These are phyloP conservation scores for Heliconius melpomene DNA, from an alignment of 1,140 invertebrate species.

Conservation along the genomic window DNA sequence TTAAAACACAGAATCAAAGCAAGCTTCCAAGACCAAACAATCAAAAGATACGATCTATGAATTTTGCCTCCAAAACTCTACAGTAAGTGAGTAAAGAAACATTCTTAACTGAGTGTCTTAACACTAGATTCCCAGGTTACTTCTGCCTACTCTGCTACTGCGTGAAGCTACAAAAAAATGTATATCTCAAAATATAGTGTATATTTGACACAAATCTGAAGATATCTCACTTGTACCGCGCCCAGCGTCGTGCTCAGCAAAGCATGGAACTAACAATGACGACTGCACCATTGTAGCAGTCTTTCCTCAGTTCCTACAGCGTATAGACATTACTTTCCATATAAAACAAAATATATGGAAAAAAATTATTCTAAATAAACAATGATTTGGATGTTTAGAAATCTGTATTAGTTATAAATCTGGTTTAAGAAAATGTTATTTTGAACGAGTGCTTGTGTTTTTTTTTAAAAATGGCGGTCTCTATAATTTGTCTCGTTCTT, in stretches of 20 bases:
- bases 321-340: neutral
- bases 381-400: neutral
- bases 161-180: neutral
- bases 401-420: neutral
- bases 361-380: neutral
- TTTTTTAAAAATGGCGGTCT: neutral
- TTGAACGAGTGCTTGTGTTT: neutral
- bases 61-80: too few relatives aligned
- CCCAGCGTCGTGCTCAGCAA: constrained; percentile 63
- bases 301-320: constrained; percentile 53
- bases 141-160: neutral
- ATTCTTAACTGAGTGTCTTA: too few relatives aligned
- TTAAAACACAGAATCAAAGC: too few relatives aligned
- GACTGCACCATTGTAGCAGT: constrained; percentile 69
- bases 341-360: neutral
- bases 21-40: too few relatives aligned
- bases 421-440: neutral
- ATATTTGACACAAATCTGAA: constrained; percentile 10
- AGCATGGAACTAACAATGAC: constrained; percentile 75
- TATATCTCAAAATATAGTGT: neutral
- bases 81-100: too few relatives aligned
- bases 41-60: too few relatives aligned
- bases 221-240: constrained; percentile 49
- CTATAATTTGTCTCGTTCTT: constrained; percentile 35
- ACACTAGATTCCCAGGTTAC: too few relatives aligned